Evolutionary conservation across 2,888 invertebrate genomes (phyloP).

Genomic region (Lasioglossum zephyrum): DNA sequence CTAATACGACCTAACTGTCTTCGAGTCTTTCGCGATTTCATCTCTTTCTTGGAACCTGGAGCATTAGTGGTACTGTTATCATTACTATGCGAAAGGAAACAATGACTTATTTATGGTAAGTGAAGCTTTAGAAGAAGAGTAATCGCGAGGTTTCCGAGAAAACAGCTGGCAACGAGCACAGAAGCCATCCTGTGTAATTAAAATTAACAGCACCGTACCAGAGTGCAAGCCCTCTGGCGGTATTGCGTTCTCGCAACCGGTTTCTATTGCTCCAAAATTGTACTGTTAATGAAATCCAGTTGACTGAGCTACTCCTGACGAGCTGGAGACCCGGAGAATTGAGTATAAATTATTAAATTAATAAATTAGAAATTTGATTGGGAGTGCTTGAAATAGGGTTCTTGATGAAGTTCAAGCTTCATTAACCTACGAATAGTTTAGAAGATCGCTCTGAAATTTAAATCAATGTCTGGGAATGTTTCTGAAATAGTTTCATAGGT

Average conservation of each 20-base stretch:
- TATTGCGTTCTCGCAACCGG: not conserved
- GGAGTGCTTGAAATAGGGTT: not conserved
- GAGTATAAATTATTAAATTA: not conserved
- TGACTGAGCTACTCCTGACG: not conserved
- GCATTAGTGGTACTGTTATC: not conserved
- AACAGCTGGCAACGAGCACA: not conserved
- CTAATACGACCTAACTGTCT: not conserved
- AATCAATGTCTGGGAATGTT: not conserved
- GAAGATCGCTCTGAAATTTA: not conserved
- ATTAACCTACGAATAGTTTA: not conserved
- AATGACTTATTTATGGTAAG: not conserved
- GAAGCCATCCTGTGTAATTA: not conserved
- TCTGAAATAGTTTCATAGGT: not conserved
- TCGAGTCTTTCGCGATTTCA: not conserved
- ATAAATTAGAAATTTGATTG: not conserved
- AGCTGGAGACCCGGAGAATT: not conserved
- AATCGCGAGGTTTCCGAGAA: not conserved
- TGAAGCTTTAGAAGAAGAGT: not conserved
- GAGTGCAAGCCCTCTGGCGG: not conserved
- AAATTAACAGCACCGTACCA: not conserved
- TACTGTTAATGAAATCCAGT: not conserved
- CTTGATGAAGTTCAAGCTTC: not conserved
- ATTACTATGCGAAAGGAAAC: not conserved
- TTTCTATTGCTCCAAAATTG: not conserved
- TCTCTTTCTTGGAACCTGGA: not conserved